A percentile compares a stretch with the other conserved stretches of the same genome.
These are phyloP conservation scores for Gryllus longicercus DNA, from an alignment of 2,888 invertebrate genomes.

Conservation along the genomic window DNA sequence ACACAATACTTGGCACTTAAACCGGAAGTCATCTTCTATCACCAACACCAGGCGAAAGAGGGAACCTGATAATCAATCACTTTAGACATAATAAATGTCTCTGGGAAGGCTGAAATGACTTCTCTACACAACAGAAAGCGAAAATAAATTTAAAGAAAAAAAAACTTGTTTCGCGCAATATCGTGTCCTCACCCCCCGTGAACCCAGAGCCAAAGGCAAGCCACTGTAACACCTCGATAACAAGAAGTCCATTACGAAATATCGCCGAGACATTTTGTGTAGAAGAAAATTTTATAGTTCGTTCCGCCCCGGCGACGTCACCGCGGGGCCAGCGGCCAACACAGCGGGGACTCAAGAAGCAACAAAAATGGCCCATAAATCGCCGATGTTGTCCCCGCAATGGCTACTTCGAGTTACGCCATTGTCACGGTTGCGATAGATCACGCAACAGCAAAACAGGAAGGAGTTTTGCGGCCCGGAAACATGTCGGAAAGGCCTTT, in stretches of 20 bases:
- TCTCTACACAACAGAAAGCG: too few relatives aligned
- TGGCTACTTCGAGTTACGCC: neutral
- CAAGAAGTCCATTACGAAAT: neutral
- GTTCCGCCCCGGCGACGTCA: neutral
- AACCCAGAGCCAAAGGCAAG: neutral
- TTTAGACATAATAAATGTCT: too few relatives aligned
- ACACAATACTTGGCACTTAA: too few relatives aligned
- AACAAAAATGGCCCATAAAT: neutral
- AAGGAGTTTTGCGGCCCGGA: constrained; percentile 8
- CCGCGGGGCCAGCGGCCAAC: too few relatives aligned
- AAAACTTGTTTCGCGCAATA: too few relatives aligned
- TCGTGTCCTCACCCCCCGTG: too few relatives aligned
- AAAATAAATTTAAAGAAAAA: too few relatives aligned
- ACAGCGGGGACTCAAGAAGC: neutral
- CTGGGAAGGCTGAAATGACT: too few relatives aligned
- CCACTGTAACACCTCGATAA: neutral
- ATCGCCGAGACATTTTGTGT: neutral
- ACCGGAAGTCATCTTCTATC: too few relatives aligned
- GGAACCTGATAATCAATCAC: too few relatives aligned
- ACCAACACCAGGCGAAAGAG: too few relatives aligned
- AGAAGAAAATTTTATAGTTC: constrained; percentile 17
- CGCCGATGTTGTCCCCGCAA: neutral
- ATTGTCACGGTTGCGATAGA: neutral
- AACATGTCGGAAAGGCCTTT: neutral
- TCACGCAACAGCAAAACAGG: neutral